Evolutionary conservation across 2,797 vertebrate genomes (phyloP).

Genomic region (Decapterus maruadsi): DNA sequence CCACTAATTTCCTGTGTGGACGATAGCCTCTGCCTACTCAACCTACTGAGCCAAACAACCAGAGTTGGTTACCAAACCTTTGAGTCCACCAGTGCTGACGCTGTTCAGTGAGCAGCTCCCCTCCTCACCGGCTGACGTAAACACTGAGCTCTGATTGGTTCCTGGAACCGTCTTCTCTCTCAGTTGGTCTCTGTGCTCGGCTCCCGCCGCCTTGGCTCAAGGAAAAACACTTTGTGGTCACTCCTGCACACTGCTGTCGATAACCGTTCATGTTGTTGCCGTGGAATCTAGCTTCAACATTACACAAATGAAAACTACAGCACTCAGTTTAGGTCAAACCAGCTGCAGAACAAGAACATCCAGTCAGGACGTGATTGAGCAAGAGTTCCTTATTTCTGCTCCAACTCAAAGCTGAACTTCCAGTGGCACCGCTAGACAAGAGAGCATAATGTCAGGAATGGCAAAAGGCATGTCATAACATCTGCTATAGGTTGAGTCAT

Average conservation of each 20-base stretch:
- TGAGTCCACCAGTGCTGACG: neutral
- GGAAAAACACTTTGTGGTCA: conserved; percentile 28
- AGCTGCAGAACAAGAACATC: neutral
- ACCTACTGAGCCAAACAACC: no score
- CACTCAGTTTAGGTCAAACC: conserved; percentile 3
- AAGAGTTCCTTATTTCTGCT: neutral
- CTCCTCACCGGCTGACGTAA: neutral
- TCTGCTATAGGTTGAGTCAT: neutral
- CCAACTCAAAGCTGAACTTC: neutral
- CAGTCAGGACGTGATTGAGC: neutral
- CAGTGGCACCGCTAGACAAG: neutral
- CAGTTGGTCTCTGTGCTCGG: neutral
- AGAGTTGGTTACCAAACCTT: neutral
- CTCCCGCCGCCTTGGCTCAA: conserved; percentile 28
- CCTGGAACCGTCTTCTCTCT: neutral
- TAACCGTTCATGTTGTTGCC: conserved; percentile 32
- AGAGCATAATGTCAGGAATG: neutral
- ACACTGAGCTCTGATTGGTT: neutral
- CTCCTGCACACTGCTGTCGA: conserved; percentile 46
- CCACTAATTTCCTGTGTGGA: no score
- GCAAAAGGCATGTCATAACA: no score
- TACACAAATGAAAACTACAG: neutral
- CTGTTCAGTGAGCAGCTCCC: neutral
- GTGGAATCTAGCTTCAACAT: conserved; percentile 47
- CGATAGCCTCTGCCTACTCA: no score